A percentile compares a stretch with the other conserved stretches of the same genome.
Conservation (phyloP, 2,888 invertebrate genomes). For the Acronicta alni region DNA sequence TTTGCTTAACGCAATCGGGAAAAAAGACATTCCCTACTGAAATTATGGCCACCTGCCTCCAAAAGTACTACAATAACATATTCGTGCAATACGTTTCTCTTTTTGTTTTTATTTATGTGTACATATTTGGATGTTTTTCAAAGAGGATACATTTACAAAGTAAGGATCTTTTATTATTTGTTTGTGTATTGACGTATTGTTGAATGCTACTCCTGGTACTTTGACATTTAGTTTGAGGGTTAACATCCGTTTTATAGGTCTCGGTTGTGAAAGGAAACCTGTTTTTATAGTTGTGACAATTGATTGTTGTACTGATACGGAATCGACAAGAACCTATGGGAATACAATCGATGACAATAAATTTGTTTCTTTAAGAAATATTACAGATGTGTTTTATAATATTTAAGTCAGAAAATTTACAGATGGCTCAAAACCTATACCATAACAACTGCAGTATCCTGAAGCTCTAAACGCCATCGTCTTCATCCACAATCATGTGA, state of each 20-base stretch:
- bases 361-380: not conserved
- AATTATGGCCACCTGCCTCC: slow-evolving; percentile 21
- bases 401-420: too few species aligned
- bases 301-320: slow-evolving; percentile 8
- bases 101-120: slow-evolving; percentile 53
- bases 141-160: slow-evolving; percentile 48
- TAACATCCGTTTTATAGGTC: slow-evolving; percentile 34
- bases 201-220: slow-evolving; percentile 24
- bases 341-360: not conserved
- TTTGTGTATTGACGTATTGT: slow-evolving; percentile 45
- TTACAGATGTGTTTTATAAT: not conserved
- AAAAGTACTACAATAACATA: slow-evolving; percentile 45
- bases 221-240: slow-evolving; percentile 24
- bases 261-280: slow-evolving; percentile 5
- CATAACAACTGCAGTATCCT: too few species aligned
- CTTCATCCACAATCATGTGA: too few species aligned
- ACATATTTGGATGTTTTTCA: slow-evolving; percentile 40
- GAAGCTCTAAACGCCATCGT: too few species aligned
- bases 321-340: not conserved
- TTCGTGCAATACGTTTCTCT: slow-evolving; percentile 47
- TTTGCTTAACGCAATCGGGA: too few species aligned
- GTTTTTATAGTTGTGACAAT: slow-evolving; percentile 10
- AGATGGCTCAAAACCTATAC: too few species aligned
- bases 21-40: not conserved
- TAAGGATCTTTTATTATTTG: slow-evolving; percentile 41